Base-by-base conservation (phyloP, 2,888 invertebrate species). In the Cantharis rustica region DNA sequence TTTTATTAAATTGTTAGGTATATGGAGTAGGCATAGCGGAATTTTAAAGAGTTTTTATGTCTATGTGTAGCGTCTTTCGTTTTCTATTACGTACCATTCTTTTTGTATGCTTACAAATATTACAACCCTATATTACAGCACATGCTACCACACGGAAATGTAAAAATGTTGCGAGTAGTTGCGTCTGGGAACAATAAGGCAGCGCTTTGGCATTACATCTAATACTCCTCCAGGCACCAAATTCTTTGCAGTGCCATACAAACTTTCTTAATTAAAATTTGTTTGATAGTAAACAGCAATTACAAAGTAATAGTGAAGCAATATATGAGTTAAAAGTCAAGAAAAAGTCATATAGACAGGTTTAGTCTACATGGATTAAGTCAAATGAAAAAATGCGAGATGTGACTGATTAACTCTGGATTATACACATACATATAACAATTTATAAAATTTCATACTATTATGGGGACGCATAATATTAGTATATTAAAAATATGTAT, bases 401-500 rank as follows among this genome's bases (percentile, higher is more conserved):
- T 80, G n/a, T n/a, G 73, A 79, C 77, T 74, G 80, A 80, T 79
- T 79, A 82, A 80, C 82, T 81, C 63, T 79, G 77, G 77, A 81
- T 82, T 82, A 82, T 84, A n/a, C n/a, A n/a, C n/a, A n/a, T n/a
- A n/a, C n/a, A 84, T 83, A 80, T 84, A 84, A 81, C 83, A 84
- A 84, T 84, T 84, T 84, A 79, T 75, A 82, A 83, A 84, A 83
- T 83, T 31, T 76, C 79, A 79, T 75, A 80, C 78, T 81, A 79
- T 75, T 10, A 26, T 26, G 5, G 9, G 10, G 1, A 10, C 2
- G 7, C 2, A 10, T 26, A 26, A 26, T 26, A 26, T 26, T 26
- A 10, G 2, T 10, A 10, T 26, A 79, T 77, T 79, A 77, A 72
- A 75, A 69, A 76, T 68, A 71, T 71, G 71, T 13, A 62, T 71